Evolutionary conservation across 2,888 invertebrate species (phyloP), one percentile per base, ranked within the genome.

Genomic region (Pseudococcus viburni): DNA sequence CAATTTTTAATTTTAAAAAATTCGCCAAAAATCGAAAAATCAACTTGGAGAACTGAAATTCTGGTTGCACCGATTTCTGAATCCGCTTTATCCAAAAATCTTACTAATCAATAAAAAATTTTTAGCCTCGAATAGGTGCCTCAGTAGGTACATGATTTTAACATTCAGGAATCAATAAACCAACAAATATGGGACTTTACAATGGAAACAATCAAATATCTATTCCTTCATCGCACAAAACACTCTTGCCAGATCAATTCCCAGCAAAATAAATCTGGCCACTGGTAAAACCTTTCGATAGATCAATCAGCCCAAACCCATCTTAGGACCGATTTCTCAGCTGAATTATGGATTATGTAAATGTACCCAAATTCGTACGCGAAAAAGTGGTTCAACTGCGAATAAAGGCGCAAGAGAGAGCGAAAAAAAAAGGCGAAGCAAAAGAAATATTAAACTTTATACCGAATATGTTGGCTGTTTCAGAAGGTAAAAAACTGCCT

Each of bases 311-410:
- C 26, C 6, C 33, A 12, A 33, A 33, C n/a, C 26, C 12, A 73
- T 73, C 33, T 11, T 19, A 19, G 26, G 68, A 33, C 68, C 15
- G 33, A 73, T 73, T 73, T 73, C 33, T 73, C n/a, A 12, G 6
- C 68, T 73, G 68, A 73, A 73, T 73, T 73, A 73, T 73, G 68
- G 68, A 73, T 73, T 73, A 73, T 73, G 68, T 73, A 73, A 73
- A 73, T 73, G 12, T 73, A 73, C 26, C 33, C 68, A n/a, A 73
- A 33, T 33, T 33, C 26, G 26, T 33, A 33, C n/a, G 15, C 33
- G 33, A 33, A 22, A 73, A 15, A 73, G 33, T 33, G 3, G 12
- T 73, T 73, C 11, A 26, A 73, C 68, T 8, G 26, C 26, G 26
- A 33, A 33, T 33, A 33, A 33, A 33, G 15, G 12, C 22, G 64